Evolutionary conservation across 1,140 invertebrate species (phyloP).

Genomic region (Drosophila truncata): DNA sequence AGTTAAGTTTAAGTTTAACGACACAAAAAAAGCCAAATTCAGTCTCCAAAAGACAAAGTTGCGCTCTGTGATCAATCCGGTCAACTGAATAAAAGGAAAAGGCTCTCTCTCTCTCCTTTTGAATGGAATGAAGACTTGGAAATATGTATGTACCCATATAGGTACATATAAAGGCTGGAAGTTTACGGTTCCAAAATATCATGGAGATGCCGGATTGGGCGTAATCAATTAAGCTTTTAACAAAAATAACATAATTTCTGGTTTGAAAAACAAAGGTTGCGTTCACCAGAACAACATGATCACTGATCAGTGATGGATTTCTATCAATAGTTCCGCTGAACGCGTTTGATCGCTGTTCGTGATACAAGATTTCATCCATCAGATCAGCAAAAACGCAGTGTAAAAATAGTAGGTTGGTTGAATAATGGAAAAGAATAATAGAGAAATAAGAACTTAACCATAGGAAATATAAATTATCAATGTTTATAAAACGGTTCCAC

Average conservation of each 20-base stretch:
- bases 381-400: too few relatives aligned
- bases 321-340: too few relatives aligned
- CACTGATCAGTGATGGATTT: too few relatives aligned
- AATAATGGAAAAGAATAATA: too few relatives aligned
- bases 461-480: too few relatives aligned
- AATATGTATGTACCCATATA: background rate
- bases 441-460: too few relatives aligned
- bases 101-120: background rate
- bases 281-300: too few relatives aligned
- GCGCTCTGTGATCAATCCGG: background rate
- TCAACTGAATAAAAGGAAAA: background rate
- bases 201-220: background rate
- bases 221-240: background rate
- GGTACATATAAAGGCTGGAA: background rate
- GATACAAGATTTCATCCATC: too few relatives aligned
- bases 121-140: background rate
- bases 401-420: too few relatives aligned
- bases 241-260: background rate
- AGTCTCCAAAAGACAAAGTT: background rate
- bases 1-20: background rate
- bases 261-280: background rate
- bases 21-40: background rate
- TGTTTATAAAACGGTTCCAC: too few relatives aligned
- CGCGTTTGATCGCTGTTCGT: too few relatives aligned
- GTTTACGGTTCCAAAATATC: background rate